Base-by-base conservation (phyloP, 2,797 vertebrate genomes). In the Caiman crocodilus region DNA sequence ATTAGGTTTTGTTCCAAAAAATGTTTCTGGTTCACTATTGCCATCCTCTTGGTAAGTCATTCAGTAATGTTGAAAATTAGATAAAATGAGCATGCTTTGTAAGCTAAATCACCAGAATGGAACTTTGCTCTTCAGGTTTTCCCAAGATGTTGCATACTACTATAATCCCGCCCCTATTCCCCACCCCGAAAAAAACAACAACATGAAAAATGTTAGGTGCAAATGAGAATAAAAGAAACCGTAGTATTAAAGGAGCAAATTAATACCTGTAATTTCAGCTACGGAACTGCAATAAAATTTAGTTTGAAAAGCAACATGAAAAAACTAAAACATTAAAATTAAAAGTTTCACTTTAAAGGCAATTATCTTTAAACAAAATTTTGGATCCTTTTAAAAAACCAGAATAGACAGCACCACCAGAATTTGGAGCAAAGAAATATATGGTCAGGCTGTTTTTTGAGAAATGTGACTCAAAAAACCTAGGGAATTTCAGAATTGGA, bases 21-120 rank as follows among this genome's bases (percentile, higher is more conserved):
- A 96, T 94, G 94, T 64, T 84, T 6, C 5, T 90, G 96, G 95
- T 95, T 97, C 84, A 94, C 94, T 95, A 89, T 79, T 92, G 96
- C 28, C 90, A 94, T 91, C 96, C 89, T 95, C 90, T 90, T 79
- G 80, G 90, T 76, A 94, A 97, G 95, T 95, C 83, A 89, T 32
- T 91, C 73, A 91, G 90, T 90, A 95, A 55, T 95, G 94, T 89
- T 94, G 7, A 93, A 92, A 93, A 94, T 92, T 92, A 95, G 90
- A 71, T 35, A 71, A 71, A 23, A 96, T 94, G 92, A 89, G 55
- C 25, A 79, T 96, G 93, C 92, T 92, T 65, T 18, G 23, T 1
- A 60, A 78, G 0, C 15, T 23, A 87, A 87, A 92, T 63, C 16
- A 1, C 82, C 91, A 25, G 2, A 58, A 14, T n/a, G 30, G 35